Evolutionary conservation across 2,888 invertebrate species (phyloP).

Genomic region (Andrena praecox): DNA sequence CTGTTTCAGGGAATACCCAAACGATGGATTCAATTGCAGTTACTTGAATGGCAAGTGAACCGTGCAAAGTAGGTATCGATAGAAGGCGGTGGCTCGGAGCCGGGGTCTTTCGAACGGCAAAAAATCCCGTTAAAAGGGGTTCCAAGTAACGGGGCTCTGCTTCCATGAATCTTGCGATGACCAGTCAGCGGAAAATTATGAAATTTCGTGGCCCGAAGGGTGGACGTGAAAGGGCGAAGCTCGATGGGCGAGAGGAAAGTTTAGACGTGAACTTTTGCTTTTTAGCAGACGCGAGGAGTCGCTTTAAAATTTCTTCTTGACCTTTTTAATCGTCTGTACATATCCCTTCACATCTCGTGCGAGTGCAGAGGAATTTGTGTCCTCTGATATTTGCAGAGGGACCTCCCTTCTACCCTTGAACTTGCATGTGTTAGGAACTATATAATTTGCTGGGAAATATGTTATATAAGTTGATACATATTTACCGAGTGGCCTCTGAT

Average conservation of each 20-base stretch:
- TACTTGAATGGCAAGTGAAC: background rate
- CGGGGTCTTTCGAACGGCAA: background rate
- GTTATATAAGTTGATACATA: conserved; percentile 30
- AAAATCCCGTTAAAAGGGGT: background rate
- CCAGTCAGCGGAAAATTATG: background rate
- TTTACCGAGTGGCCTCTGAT: background rate
- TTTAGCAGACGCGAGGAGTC: background rate
- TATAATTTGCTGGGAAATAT: conserved; percentile 31
- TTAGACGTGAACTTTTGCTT: background rate
- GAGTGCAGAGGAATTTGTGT: conserved; percentile 18
- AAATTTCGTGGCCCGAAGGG: background rate
- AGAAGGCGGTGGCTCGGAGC: background rate
- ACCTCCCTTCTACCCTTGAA: conserved; percentile 1
- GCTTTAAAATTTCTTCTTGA: background rate
- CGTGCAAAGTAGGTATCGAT: conserved; percentile 5
- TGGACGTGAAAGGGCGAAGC: no score
- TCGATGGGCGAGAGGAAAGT: no score
- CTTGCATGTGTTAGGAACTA: background rate
- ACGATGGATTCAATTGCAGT: background rate
- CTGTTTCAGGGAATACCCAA: background rate
- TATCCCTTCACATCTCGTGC: conserved; percentile 10
- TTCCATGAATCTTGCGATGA: no score
- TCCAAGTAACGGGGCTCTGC: background rate
- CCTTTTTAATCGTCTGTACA: background rate
- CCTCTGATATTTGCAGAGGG: conserved; percentile 5